Percentiles rank a stretch among this genome's conserved stretches.
These are phyloP conservation scores for Melanerpes aurifrons DNA, from an alignment of 2,113 vertebrate genomes.

Conservation along the genomic window DNA sequence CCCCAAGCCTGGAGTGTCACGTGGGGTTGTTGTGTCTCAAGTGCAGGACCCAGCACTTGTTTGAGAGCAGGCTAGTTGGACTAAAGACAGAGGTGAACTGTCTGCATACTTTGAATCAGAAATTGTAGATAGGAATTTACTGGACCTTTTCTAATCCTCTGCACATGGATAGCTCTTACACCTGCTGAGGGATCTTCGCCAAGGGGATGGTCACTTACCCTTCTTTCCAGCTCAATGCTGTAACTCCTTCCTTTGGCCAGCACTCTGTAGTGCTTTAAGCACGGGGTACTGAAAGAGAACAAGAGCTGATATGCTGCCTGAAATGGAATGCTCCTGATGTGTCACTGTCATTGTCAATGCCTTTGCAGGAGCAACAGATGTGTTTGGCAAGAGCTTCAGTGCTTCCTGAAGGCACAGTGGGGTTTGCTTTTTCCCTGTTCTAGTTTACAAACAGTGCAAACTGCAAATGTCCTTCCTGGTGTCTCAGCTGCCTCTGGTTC, in stretches of 20 bases:
- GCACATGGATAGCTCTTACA: neutral
- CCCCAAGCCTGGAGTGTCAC: too few species aligned
- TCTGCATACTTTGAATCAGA: neutral
- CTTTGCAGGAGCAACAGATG: neutral
- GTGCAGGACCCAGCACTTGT: neutral
- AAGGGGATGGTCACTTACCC: constrained; percentile 72
- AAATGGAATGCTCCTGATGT: neutral
- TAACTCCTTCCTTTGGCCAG: constrained; percentile 66
- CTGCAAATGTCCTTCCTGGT: neutral
- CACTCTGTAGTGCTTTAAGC: constrained; percentile 84
- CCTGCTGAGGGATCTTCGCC: neutral
- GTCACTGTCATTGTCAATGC: neutral
- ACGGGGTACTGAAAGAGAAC: constrained; percentile 69
- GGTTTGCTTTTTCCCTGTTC: neutral
- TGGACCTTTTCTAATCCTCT: neutral
- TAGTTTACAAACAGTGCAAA: neutral
- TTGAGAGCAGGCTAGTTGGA: neutral
- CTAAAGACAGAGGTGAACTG: neutral
- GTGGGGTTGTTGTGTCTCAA: too few species aligned
- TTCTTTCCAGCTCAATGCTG: constrained; percentile 77
- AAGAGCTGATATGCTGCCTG: neutral
- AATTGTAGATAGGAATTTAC: neutral
- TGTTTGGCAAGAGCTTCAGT: neutral
- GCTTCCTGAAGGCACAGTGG: neutral
- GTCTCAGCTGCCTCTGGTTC: neutral